These are phyloP conservation scores for Archilochus colubris DNA, from an alignment of 2,113 vertebrate genomes.

Conservation along the genomic window DNA sequence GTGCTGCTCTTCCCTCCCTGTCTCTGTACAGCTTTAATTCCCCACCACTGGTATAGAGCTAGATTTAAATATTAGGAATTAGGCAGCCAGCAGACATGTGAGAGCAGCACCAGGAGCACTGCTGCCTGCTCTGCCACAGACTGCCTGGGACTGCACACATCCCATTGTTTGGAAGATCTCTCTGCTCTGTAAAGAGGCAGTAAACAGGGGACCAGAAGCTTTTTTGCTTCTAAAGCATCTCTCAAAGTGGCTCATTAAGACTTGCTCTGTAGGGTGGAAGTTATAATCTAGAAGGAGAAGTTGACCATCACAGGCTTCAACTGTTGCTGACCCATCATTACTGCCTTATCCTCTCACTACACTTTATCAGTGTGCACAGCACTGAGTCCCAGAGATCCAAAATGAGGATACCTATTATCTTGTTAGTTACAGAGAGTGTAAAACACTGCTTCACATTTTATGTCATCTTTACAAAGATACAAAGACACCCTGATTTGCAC, in stretches of 20 bases:
- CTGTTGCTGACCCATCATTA: background rate
- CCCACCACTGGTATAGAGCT: accelerated
- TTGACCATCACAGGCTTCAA: accelerated
- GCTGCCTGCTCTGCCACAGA: background rate
- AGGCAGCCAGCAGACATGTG: too few relatives aligned
- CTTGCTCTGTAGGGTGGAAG: background rate
- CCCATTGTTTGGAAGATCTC: too few relatives aligned
- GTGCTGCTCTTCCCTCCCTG: accelerated
- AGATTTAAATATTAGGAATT: accelerated
- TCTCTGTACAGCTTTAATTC: accelerated
- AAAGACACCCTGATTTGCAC: background rate
- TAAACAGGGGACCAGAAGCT: background rate
- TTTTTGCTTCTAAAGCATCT: background rate
- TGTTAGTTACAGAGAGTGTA: accelerated
- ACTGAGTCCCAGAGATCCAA: background rate
- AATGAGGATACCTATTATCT: too few relatives aligned
- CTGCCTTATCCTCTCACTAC: too few relatives aligned
- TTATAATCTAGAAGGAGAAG: background rate
- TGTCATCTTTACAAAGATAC: background rate
- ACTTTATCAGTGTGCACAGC: background rate
- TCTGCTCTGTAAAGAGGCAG: background rate
- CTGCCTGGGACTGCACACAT: too few relatives aligned
- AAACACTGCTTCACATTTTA: background rate
- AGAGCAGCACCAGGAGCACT: accelerated
- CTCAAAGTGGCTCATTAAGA: background rate